Evolutionary conservation across 2,888 invertebrate genomes (phyloP), one percentile per base, ranked within the genome.

Genomic region (Oligia strigilis): DNA sequence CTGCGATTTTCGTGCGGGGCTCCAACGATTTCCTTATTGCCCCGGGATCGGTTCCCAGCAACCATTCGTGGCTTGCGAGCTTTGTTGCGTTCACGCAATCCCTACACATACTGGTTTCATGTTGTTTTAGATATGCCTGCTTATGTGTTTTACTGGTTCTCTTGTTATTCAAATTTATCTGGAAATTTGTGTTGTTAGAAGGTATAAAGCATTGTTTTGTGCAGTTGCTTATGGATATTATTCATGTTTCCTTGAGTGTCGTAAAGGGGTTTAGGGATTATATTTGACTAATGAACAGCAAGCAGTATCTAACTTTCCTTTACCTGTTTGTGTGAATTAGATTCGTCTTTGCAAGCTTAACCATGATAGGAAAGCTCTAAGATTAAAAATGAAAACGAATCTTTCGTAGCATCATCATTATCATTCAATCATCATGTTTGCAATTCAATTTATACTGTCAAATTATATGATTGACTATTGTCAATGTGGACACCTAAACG

Each of bases 11-110:
- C 95, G 95, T 95, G 94, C 94, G 87, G 92, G 89, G 88, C 93
- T 82, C 91, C 91, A 93, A 94, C 94, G 91, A 94, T 96, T 96
- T 96, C 96, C 96, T 96, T 94, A 96, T 96, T 96, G 94, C 91
- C 92, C 75, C 55, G 87, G 94, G 94, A 94, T 95, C 89, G 89
- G 92, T 96, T 96, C 96, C 93, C 95, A 95, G 95, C 94, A 93
- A 90, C 91, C 91, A 91, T 92, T 91, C 90, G 77, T 70, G 85
- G 46, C 55, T 83, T 29, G 80, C 69, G 19, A 40, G n/a, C 92
- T 94, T 94, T 93, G 94, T 94, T 94, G 92, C 93, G 92, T 94
- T 94, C 94, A 90, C 88, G 90, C 90, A 90, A 88, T 84, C 80
- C 72, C 13, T 76, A 72, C 75, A 79, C 80, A 80, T 80, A 80